Conservation (phyloP, 1,140 invertebrate species). For the Cyclina sinensis region DNA sequence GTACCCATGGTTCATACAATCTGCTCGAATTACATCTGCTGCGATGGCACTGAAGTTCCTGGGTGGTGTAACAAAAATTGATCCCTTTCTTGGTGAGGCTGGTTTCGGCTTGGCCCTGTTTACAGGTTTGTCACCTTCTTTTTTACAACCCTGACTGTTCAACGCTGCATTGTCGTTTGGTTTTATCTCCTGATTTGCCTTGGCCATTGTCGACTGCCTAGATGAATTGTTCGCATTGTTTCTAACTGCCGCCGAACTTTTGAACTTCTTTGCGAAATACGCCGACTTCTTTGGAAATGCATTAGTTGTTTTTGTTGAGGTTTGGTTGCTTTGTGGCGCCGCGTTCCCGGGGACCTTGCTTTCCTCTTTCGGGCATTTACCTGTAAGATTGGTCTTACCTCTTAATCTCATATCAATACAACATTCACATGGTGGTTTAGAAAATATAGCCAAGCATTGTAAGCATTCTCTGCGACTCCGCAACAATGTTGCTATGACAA, state of each 20-base stretch:
- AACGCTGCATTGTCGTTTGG: background rate
- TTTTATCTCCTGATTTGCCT: background rate
- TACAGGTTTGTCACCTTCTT: background rate
- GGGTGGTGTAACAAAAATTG: slow-evolving; percentile 61
- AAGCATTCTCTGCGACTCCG: background rate
- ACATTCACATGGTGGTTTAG: background rate
- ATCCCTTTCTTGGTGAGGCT: background rate
- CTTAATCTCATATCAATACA: background rate
- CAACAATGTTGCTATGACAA: background rate
- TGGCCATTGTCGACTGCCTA: background rate
- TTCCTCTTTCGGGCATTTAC: background rate
- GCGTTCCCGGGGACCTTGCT: background rate
- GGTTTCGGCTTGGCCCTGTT: background rate
- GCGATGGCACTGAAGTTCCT: slow-evolving; percentile 45
- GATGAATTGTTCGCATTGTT: background rate
- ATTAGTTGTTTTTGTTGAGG: background rate
- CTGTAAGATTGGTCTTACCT: background rate
- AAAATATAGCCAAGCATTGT: no score
- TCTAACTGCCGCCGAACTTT: background rate
- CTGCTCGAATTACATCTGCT: slow-evolving; percentile 62
- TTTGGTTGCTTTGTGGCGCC: background rate
- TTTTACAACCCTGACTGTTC: background rate
- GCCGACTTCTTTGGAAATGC: background rate
- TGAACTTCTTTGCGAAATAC: background rate
- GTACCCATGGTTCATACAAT: slow-evolving; percentile 74